Base-by-base conservation (phyloP, 2,888 invertebrate species). In the Diarsia mendica region DNA sequence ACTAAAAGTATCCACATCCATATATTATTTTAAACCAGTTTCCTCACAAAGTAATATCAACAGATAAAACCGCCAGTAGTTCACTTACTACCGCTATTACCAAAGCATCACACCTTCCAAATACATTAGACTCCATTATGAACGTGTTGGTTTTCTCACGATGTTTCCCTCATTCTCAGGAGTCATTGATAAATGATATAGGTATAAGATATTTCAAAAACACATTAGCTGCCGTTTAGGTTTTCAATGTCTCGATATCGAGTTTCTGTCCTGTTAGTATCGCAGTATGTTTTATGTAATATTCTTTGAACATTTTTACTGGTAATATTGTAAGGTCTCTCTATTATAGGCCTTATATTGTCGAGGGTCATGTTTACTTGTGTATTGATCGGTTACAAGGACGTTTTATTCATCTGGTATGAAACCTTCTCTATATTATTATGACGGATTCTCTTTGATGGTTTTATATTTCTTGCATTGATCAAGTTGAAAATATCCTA, bases 131-230 rank as follows among this genome's bases (percentile, higher is more conserved):
- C 70, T 53, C 85, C 85, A 83, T 85, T 85, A 83, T 75, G 53
- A 85, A 64, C 79, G 83, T 83, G 83, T 82, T 65, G 61, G 67
- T 78, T 83, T 83, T 83, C 83, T 83, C 83, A 82, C 83, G 83
- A 82, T 71, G 67, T 77, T 81, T 85, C 72, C 82, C 23, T 78
- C 51, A 78, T 78, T 53, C 58, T 71, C 11, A 60, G 68, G 66
- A 72, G 70, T 74, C 70, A 83, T 80, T 77, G 83, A 83, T 83
- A 82, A 82, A 77, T 64, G 85, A 82, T 85, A 82, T 83, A 75
- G 64, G 82, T 82, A 82, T 71, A 81, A 81, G 67, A 84, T 81
- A 77, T 81, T 83, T 84, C 82, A 74, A 74, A 74, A 83, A 78
- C 85, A 82, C 83, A 83, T 82, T 83, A 83, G 74, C 82, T 51